Base-by-base conservation (phyloP, 2,888 invertebrate species). In the Mimas tiliae region DNA sequence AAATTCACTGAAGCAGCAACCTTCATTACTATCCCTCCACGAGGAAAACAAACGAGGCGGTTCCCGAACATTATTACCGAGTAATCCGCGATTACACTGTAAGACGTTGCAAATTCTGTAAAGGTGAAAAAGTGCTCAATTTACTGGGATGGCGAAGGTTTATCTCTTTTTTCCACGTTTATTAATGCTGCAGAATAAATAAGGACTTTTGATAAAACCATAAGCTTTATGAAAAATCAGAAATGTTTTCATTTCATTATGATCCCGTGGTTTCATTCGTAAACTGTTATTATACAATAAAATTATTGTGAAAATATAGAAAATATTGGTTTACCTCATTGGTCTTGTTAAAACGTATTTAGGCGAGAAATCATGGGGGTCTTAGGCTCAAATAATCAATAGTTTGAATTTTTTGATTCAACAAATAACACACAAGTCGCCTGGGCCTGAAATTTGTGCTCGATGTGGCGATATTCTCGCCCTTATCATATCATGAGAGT, bases 101-200 rank as follows among this genome's bases (percentile, higher is more conserved):
- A 79, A 79, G 76, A 81, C 73, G 78, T 76, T 78, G 76, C 76
- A 79, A 82, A 83, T 82, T 81, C 77, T 77, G 71, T 78, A 72
- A 73, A 79, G 77, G 81, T 82, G 73, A 81, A 82, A 82, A 80
- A 83, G 76, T 76, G 75, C 72, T 76, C 76, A 76, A 80, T 83
- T 84, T 78, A 72, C 73, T 74, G 55, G 67, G 72, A 76, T 73
- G 72, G 72, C 66, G 66, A 71, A 73, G 75, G 74, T 79, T 81
- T 80, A 76, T 77, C 70, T 75, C 65, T 70, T 70, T 74, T 27
- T 75, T 75, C 68, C 73, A 69, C 72, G 73, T 72, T 75, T 76
- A 75, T 72, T 75, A 75, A 77, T 73, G 70, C 70, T 68, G 65
- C 62, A 67, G 63, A 65, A 66, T 63, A 66, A 66, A 66, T 63